phyloP scores from a whole-genome alignment of 2,113 vertebrate genomes.

The Pseudorhombus dupliciocellatus region DNA sequence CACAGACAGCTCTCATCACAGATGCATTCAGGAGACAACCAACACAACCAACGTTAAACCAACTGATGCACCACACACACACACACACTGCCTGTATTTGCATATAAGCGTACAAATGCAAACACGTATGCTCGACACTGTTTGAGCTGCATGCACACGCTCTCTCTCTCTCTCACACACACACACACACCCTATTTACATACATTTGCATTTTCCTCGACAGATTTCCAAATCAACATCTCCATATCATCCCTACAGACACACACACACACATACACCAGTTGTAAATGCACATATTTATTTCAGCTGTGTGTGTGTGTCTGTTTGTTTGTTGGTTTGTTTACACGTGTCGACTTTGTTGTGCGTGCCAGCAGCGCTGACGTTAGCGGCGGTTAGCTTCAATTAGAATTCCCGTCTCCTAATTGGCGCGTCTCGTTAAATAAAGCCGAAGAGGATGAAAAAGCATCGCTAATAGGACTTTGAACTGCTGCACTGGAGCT shows the following conservation, averaged over 20 bases:
- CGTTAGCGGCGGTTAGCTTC: conserved; percentile 73
- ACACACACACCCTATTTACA: conserved; percentile 61
- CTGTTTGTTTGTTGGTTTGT: conserved; percentile 61
- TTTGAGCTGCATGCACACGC: conserved; percentile 38
- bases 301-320: conserved; percentile 47
- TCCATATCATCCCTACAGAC: conserved; percentile 61
- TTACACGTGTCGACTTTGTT: conserved; percentile 71
- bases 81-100: conserved; percentile 44
- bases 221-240: conserved; percentile 74
- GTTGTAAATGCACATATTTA: conserved; percentile 47
- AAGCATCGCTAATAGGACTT: conserved; percentile 70
- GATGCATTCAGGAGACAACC: conserved; percentile 23
- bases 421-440: conserved; percentile 73
- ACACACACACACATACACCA: conserved; percentile 16
- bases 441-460: conserved; percentile 72
- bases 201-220: conserved; percentile 76
- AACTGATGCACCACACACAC: background rate
- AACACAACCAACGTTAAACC: background rate
- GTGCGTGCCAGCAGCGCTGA: conserved; percentile 67
- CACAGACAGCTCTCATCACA: conserved; percentile 24
- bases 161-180: conserved; percentile 1
- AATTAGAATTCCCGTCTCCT: conserved; percentile 67
- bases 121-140: conserved; percentile 45
- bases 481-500: conserved; percentile 61
- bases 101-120: conserved; percentile 47